These are phyloP conservation scores for Babyrousa celebensis DNA, from an alignment of 2,797 vertebrate species.

Conservation along the genomic window DNA sequence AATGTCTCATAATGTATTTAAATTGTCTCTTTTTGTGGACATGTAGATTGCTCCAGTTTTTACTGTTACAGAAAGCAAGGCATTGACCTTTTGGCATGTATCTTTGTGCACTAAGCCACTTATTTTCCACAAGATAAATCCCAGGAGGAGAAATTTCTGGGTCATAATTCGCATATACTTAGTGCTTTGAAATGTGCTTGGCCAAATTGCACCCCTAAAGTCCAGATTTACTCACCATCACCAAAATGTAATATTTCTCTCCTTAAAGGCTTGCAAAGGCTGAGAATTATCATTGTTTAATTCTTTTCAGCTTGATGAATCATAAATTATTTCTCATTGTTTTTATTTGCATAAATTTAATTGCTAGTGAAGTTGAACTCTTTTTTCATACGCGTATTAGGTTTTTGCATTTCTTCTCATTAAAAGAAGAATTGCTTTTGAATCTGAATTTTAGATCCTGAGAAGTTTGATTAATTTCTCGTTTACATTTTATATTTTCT, in stretches of 20 bases:
- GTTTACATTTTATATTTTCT: conserved; percentile 66
- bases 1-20: conserved; percentile 39
- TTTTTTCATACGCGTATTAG: conserved; percentile 30
- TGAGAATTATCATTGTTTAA: conserved; percentile 10
- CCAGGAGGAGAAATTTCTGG: not conserved
- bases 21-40: not conserved
- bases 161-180: not conserved
- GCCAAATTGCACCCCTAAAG: not conserved
- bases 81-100: not conserved
- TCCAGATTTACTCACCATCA: not conserved
- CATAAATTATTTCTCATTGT: conserved; percentile 55
- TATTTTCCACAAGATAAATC: conserved; percentile 49
- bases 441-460: conserved; percentile 57
- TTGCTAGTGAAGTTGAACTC: conserved; percentile 50
- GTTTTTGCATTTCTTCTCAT: conserved; percentile 50
- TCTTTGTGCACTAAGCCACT: not conserved
- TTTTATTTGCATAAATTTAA: conserved; percentile 56
- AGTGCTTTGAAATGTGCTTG: conserved; percentile 2
- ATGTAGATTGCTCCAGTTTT: conserved; percentile 37
- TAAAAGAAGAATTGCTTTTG: conserved; percentile 25
- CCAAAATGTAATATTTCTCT: not conserved
- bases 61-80: not conserved
- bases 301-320: conserved; percentile 30
- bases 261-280: not conserved
- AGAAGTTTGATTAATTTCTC: conserved; percentile 55